Evolutionary conservation across 2,113 vertebrate species (phyloP).

Genomic region (Sander lucioperca): DNA sequence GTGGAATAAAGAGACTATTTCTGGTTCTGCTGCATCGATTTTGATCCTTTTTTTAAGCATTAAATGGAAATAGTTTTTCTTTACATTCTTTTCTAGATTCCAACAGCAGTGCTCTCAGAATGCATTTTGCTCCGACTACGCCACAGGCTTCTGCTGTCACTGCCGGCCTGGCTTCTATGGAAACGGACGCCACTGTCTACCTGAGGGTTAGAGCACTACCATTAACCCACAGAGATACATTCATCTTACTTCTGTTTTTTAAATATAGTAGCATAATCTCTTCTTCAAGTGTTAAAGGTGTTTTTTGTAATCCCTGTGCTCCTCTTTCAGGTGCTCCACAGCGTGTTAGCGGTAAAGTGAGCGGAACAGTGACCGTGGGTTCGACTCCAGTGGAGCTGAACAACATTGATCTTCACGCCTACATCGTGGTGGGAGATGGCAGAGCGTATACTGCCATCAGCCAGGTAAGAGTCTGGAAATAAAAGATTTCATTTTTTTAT

Average conservation of each 20-base stretch:
- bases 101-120: slow-evolving; percentile 89
- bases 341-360: slow-evolving; percentile 95
- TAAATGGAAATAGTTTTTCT: not conserved
- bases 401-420: slow-evolving; percentile 91
- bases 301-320: not conserved
- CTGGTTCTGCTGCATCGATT: not conserved
- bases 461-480: slow-evolving; percentile 64
- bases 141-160: slow-evolving; percentile 92
- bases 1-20: not conserved
- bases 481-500: not conserved
- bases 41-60: not conserved
- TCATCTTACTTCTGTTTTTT: not conserved
- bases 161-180: slow-evolving; percentile 91
- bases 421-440: slow-evolving; percentile 94
- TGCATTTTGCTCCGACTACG: slow-evolving; percentile 90
- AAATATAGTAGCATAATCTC: rapidly evolving
- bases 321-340: slow-evolving; percentile 88
- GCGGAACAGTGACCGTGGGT: slow-evolving; percentile 88
- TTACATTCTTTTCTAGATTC: slow-evolving; percentile 62
- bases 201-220: slow-evolving; percentile 84
- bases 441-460: slow-evolving; percentile 94
- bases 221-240: not conserved
- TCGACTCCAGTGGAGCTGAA: slow-evolving; percentile 79
- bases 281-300: not conserved
- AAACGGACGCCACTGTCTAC: slow-evolving; percentile 92